Evolutionary conservation across 2,888 invertebrate species (phyloP), one percentile per base, ranked within the genome.

Genomic region (Drosophila eohydei): DNA sequence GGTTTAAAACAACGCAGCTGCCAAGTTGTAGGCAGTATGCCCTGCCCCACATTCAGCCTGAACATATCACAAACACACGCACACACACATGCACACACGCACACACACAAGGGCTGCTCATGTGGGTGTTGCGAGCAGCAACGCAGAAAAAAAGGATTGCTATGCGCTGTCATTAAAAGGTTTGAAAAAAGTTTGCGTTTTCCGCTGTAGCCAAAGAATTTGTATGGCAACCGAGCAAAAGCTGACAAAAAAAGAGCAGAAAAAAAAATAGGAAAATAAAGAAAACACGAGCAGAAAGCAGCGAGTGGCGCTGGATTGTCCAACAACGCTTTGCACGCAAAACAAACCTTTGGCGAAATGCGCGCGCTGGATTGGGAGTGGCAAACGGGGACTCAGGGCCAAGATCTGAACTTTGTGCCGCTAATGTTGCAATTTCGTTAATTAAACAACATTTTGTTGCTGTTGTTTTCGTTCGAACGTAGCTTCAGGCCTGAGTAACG

Each of bases 371-470:
- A n/a, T 54, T 14, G n/a, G 36, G 16, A 6, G 48, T 6, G 28
- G 12, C 12, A 12, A 28, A 14, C 12, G 50, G 21, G 36, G 6
- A 54, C 52, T 50, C 44, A 30, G 48, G 6, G 63, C 60, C 41
- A 56, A 67, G 62, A 64, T 62, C 46, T 65, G 30, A 68, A 72
- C 62, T 68, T 69, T 74, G 41, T 62, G 58, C 48, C 34, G 72
- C 67, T 65, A 67, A 79, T 72, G 71, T 70, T 65, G 51, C 56
- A 78, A 78, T 69, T 77, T 72, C 80, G 78, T 74, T 78, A 74
- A 78, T 86, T 81, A 74, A 74, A 71, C 68, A 63, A 51, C 56
- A 59, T 43, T 28, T 43, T 11, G 21, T 21, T 9, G 14, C 14
- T 38, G 44, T 46, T 28, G 0, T 14, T 28, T 26, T 16, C 32